Base-by-base conservation (phyloP, 2,888 invertebrate species). In the Euproctis similis region DNA sequence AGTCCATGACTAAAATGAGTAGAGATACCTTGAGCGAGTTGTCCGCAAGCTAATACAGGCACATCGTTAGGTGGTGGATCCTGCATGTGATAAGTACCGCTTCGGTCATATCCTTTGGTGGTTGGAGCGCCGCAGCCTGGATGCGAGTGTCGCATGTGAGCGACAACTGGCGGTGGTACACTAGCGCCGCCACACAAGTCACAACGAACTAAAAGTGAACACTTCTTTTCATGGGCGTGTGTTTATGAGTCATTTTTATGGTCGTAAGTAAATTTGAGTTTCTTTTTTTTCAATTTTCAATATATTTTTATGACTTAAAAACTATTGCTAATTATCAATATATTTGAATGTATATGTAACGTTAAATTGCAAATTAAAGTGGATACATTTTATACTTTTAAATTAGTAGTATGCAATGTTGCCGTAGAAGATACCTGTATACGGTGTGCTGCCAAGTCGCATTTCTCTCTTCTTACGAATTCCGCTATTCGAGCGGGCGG, bases 111-210 rank as follows among this genome's bases (percentile, higher is more conserved):
- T 0, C 97, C 98, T 65, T 94, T 94, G 12, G 90, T 89, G 3
- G 95, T 92, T 36, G 92, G 90, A 41, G 90, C 89, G 1, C 95
- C 95, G 69, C 98, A 98, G 1, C 98, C 98, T 1, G 94, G 92
- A 81, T 98, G 98, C 20, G 89, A 85, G 61, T 91, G 90, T 16
- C 93, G 88, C 95, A 98, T 95, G 74, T 98, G 98, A 52, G 93
- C 93, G 0, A 95, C 95, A 0, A 97, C 90, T 0, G 97, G 96
- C 38, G 89, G 88, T 1, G 91, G 87, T 49, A 91, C 90, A 26
- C 31, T 55, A 3, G 43, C 31, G 0, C 90, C 89, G 3, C 93
- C 94, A 64, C 98, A 98, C 18, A 98, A 84, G 68, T 98, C 97
- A 74, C 98, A 98, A 44, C 48, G 50, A 17, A 76, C 82, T 81